phyloP scores from a whole-genome alignment of 2,797 vertebrate species.

The Falco berigora region DNA sequence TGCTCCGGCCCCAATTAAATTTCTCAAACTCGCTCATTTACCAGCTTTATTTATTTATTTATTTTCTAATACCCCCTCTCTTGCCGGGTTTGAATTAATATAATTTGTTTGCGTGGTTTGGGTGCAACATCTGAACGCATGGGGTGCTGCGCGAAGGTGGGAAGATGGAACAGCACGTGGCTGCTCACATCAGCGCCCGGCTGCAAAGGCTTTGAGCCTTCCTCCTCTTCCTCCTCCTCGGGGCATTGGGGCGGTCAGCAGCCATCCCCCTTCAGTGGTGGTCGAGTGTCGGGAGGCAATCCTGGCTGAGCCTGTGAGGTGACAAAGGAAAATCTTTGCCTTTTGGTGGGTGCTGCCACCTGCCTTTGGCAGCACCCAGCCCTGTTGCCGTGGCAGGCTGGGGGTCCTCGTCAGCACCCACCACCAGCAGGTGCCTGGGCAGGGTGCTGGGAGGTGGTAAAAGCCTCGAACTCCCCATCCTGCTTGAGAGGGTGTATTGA shows the following conservation, averaged over 20 bases:
- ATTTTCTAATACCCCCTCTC: background rate
- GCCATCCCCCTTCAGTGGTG: background rate
- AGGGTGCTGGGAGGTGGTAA: background rate
- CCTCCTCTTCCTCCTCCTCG: background rate
- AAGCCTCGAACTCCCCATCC: background rate
- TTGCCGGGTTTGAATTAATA: background rate
- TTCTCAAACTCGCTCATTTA: background rate
- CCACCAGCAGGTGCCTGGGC: background rate
- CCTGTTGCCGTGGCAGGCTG: rapidly evolving
- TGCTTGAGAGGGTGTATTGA: too few relatives aligned
- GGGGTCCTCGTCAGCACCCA: background rate
- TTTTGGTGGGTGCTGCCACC: background rate
- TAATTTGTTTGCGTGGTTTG: background rate
- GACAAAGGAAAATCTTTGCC: background rate
- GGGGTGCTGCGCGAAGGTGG: rapidly evolving
- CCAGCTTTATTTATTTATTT: background rate
- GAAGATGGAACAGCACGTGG: background rate
- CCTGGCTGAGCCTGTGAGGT: rapidly evolving
- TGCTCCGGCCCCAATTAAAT: constrained; percentile 26
- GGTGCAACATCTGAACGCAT: rapidly evolving
- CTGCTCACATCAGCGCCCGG: background rate
- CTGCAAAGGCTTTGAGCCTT: background rate
- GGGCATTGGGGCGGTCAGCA: background rate
- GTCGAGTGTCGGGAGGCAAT: background rate
- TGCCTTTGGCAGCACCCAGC: background rate